Evolutionary conservation across 2,113 vertebrate species (phyloP), one percentile per base, ranked within the genome.

Genomic region (Callipepla californica): DNA sequence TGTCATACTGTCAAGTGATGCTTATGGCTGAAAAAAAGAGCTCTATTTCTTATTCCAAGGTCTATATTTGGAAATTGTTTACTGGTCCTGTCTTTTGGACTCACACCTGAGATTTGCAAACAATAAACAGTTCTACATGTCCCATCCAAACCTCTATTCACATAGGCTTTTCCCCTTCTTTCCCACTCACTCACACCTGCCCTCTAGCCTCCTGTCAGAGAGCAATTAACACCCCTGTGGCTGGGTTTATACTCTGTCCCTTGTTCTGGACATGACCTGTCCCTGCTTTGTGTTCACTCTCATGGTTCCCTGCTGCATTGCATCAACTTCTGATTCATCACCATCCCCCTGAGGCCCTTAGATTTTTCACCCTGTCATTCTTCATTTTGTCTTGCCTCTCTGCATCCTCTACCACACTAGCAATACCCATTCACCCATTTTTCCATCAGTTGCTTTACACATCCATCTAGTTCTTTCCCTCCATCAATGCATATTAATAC

Each of bases 141-240:
- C 23, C 76, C 3, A 9, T 30, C 22, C 8, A 5, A 47, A 28
- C 17, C 12, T 25, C 9, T 11, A 1, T 44, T 79, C 62, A 2
- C 2, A 0, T 3, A 3, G 8, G 1, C 51, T 55, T 62, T 50
- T 45, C 57, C 32, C 19, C 0, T 40, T 40, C 25, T 74, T 87
- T 59, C 25, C 45, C 6, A 0, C 9, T 34, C 17, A 13, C 68
- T 79, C 42, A 40, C 32, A 38, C 34, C 48, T 90, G 12, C 26
- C 17, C 25, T 59, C 32, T 32, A 42, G 7, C 23, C 28, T 65
- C 3, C 0, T 20, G 32, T 23, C 48, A 93, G 7, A 6, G 0
- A 16, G 8, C 40, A 40, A 68, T 51, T 28, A 42, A 23, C 32
- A 70, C 23, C 13, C 2, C 1, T 7, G 51, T 67, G 42, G 16